Conservation (phyloP, 1,140 invertebrate genomes). For the Ectropis grisescens region DNA sequence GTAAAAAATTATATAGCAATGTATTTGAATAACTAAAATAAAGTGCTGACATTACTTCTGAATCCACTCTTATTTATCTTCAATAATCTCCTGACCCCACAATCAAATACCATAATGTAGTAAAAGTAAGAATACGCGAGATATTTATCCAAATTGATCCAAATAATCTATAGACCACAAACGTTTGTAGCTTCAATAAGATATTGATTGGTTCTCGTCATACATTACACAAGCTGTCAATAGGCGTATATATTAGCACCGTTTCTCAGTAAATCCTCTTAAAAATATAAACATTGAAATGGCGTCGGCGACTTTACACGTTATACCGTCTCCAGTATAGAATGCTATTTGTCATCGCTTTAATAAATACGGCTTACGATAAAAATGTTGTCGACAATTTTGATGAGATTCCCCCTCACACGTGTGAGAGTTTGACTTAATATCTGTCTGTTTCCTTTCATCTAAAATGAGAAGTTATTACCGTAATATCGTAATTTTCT, state of each 20-base stretch:
- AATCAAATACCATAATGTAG: too few species aligned
- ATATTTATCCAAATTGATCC: too few species aligned
- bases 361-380: conserved; percentile 8
- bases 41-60: too few species aligned
- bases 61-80: too few species aligned
- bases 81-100: too few species aligned
- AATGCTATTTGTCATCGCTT: conserved; percentile 8
- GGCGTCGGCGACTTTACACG: conserved; percentile 1
- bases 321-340: conserved; percentile 4
- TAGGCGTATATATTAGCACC: conserved; percentile 8
- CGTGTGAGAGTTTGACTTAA: too few species aligned
- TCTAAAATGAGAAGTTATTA: too few species aligned
- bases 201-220: conserved; percentile 10
- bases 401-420: background rate
- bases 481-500: too few species aligned
- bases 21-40: too few species aligned
- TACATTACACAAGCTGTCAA: conserved; percentile 6
- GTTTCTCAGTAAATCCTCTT: conserved; percentile 4
- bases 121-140: too few species aligned
- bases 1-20: too few species aligned
- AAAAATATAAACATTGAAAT: conserved; percentile 5
- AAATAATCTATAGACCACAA: conserved; percentile 10
- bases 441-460: too few species aligned
- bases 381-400: conserved; percentile 1
- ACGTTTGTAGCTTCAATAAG: conserved; percentile 7